A percentile compares a stretch with the other conserved stretches of the same genome.
These are phyloP conservation scores for Neoscelio sp. DNA, from an alignment of 2,888 invertebrate genomes.

Conservation along the genomic window DNA sequence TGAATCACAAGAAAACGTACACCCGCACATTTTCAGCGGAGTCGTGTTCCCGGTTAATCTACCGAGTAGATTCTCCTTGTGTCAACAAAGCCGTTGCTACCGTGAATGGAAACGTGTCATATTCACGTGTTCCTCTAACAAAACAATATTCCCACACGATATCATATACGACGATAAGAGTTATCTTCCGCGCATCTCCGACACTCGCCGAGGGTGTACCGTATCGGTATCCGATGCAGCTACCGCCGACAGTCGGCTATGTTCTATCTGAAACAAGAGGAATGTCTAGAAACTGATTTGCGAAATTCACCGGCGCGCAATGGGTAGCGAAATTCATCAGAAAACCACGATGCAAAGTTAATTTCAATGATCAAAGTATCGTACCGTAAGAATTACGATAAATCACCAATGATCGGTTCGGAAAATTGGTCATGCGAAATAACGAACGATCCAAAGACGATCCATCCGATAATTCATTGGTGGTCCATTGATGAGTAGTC, in stretches of 20 bases:
- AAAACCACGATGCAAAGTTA: too few relatives aligned
- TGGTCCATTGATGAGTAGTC: too few relatives aligned
- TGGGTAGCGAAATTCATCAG: too few relatives aligned
- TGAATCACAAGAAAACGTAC: neutral
- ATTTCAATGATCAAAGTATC: too few relatives aligned
- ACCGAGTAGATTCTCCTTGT: constrained; percentile 10
- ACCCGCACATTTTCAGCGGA: constrained; percentile 7
- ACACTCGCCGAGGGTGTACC: constrained; percentile 15
- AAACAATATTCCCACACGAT: constrained; percentile 42
- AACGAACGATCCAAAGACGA: too few relatives aligned
- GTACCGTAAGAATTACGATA: too few relatives aligned
- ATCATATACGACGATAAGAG: constrained; percentile 15
- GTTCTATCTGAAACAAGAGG: too few relatives aligned
- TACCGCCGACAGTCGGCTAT: neutral
- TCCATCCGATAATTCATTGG: too few relatives aligned
- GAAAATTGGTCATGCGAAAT: too few relatives aligned
- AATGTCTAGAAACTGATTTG: too few relatives aligned
- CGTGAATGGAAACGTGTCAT: constrained; percentile 32
- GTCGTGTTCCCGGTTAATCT: constrained; percentile 6
- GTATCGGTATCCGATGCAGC: constrained; percentile 3
- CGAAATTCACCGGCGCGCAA: too few relatives aligned
- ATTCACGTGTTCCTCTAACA: constrained; percentile 31
- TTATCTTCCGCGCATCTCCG: constrained; percentile 20
- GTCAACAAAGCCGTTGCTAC: constrained; percentile 8
- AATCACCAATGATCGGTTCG: too few relatives aligned